These are phyloP conservation scores for Scaptomyza hsui DNA, from an alignment of 1,140 invertebrate species.

Conservation along the genomic window DNA sequence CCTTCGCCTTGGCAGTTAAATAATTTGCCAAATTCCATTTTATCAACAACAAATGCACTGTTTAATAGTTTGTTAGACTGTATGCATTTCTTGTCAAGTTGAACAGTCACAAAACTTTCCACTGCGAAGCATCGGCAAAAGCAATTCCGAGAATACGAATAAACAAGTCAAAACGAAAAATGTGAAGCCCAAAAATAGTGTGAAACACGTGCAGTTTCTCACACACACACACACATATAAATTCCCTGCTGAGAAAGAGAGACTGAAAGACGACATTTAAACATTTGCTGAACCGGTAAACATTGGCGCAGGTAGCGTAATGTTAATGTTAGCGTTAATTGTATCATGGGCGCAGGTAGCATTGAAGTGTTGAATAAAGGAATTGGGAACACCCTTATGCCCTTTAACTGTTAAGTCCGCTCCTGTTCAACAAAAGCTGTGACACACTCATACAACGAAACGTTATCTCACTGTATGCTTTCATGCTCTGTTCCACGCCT, in stretches of 20 bases:
- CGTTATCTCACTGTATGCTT: slow-evolving; percentile 44
- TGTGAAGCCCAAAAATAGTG: slow-evolving; percentile 38
- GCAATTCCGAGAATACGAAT: slow-evolving; percentile 34
- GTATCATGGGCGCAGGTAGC: too few species aligned
- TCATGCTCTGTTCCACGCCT: slow-evolving; percentile 32
- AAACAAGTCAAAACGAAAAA: slow-evolving; percentile 43
- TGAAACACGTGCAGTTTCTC: slow-evolving; percentile 43
- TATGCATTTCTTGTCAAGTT: slow-evolving; percentile 3
- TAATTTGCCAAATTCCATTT: slow-evolving; percentile 51
- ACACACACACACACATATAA: slow-evolving; percentile 5
- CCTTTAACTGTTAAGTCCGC: slow-evolving; percentile 12
- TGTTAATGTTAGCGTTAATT: too few species aligned
- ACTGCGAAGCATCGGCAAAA: slow-evolving; percentile 34
- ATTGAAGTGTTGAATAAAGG: too few species aligned
- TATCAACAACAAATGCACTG: slow-evolving; percentile 62
- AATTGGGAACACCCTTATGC: not conserved
- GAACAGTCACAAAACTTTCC: slow-evolving; percentile 60
- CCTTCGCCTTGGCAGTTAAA: slow-evolving; percentile 52
- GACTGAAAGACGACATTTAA: slow-evolving; percentile 43
- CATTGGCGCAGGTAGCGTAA: slow-evolving; percentile 29
- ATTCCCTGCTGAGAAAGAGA: slow-evolving; percentile 19
- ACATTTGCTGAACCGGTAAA: slow-evolving; percentile 47
- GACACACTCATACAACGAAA: slow-evolving; percentile 13
- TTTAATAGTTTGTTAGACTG: slow-evolving; percentile 10
- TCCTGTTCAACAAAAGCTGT: slow-evolving; percentile 23